A percentile compares a stretch with the other conserved stretches of the same genome.
These are phyloP conservation scores for Tetragnatha montana DNA, from an alignment of 2,888 invertebrate genomes.

Conservation along the genomic window DNA sequence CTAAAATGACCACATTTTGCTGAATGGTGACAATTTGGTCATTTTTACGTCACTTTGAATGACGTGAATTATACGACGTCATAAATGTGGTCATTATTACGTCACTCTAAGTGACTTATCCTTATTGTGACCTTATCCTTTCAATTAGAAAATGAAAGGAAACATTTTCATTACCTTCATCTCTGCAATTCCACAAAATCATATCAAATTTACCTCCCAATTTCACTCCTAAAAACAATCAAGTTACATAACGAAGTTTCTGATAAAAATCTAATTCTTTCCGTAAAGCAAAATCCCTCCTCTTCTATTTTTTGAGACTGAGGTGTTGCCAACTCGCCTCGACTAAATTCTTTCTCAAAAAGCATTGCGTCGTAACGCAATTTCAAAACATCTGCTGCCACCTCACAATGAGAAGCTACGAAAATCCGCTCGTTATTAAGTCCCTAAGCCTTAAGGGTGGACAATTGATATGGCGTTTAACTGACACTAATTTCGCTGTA, in stretches of 20 bases:
- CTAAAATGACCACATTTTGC: no score
- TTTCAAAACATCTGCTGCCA: constrained; percentile 54
- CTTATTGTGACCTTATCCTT: no score
- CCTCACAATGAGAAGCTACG: constrained; percentile 32
- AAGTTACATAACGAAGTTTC: neutral
- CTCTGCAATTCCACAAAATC: neutral
- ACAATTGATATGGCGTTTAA: constrained; percentile 52
- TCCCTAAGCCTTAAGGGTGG: constrained; percentile 15
- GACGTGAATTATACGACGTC: no score
- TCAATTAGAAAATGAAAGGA: neutral
- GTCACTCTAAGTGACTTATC: no score
- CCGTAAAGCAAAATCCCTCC: neutral
- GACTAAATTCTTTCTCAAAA: constrained; percentile 19
- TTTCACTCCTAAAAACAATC: neutral
- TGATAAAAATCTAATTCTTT: constrained; percentile 3
- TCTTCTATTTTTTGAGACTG: constrained; percentile 1
- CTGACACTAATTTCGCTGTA: constrained; percentile 49
- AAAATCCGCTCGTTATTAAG: constrained; percentile 56
- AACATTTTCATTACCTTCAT: neutral
- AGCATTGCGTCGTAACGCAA: constrained; percentile 34
- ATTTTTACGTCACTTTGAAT: no score
- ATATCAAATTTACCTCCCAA: neutral
- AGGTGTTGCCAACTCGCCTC: constrained; percentile 1
- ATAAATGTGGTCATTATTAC: no score
- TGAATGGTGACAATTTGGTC: no score